Evolutionary conservation across 2,888 invertebrate genomes (phyloP).

Genomic region (Pyralis farinalis): DNA sequence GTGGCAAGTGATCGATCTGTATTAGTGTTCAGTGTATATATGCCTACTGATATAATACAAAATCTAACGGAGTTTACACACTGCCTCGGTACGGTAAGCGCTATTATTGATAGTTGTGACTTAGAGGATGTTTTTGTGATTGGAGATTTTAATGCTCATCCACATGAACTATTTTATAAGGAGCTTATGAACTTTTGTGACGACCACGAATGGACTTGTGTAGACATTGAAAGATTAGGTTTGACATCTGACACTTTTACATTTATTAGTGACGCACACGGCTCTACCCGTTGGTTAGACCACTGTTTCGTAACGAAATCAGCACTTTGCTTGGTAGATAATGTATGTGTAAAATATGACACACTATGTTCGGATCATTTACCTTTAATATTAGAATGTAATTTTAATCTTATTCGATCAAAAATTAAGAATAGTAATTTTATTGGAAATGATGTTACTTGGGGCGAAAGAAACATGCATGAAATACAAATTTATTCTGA

Average conservation of each 20-base stretch:
- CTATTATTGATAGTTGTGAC: slow-evolving; percentile 14
- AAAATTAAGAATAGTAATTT: too few species aligned
- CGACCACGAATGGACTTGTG: slow-evolving; percentile 8
- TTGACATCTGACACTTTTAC: slow-evolving; percentile 6
- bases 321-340: slow-evolving; percentile 2
- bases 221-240: slow-evolving; percentile 1
- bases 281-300: not conserved
- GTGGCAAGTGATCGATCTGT: too few species aligned
- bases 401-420: slow-evolving; percentile 5
- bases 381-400: slow-evolving; percentile 13
- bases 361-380: slow-evolving; percentile 18
- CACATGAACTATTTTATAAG: slow-evolving; percentile 6
- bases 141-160: slow-evolving; percentile 15
- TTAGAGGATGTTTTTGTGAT: slow-evolving; percentile 12
- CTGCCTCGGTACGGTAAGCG: slow-evolving; percentile 10
- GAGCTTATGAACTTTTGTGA: slow-evolving; percentile 8
- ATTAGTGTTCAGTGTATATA: slow-evolving; percentile 17
- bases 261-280: not conserved
- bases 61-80: slow-evolving; percentile 17
- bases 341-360: slow-evolving; percentile 9
- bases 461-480: too few species aligned
- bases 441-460: too few species aligned
- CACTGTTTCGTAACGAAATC: not conserved
- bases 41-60: slow-evolving; percentile 15
- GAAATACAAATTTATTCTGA: too few species aligned